phyloP scores from a whole-genome alignment of 2,888 invertebrate species.

The Cerastis leucographa region DNA sequence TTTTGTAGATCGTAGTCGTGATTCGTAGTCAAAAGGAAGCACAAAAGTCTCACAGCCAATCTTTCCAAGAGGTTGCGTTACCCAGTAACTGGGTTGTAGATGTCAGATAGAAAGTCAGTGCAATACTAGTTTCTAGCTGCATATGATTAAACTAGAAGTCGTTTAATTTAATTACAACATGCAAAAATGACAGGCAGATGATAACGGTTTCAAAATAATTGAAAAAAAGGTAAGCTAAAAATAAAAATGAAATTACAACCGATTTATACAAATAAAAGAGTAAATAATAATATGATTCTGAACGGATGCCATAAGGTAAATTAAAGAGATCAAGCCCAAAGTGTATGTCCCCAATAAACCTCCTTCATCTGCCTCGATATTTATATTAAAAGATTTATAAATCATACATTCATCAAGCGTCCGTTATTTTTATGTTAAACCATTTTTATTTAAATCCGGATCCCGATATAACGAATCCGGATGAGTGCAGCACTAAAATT shows the following conservation, averaged over 20 bases:
- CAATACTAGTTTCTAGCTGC: neutral
- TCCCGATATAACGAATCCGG: neutral
- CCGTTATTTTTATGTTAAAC: neutral
- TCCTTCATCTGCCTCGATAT: constrained; percentile 8
- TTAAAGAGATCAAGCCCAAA: constrained; percentile 7
- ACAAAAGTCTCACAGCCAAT: neutral
- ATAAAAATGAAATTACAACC: neutral
- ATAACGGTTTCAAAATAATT: neutral
- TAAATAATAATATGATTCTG: constrained; percentile 6
- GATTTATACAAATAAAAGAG: neutral
- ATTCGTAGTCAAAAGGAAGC: neutral
- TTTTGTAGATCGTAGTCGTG: neutral
- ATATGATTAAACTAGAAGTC: neutral
- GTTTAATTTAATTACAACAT: neutral
- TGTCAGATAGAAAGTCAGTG: neutral
- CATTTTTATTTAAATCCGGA: neutral
- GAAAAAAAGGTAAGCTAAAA: neutral
- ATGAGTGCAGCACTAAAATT: constrained; percentile 26
- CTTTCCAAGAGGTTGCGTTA: neutral
- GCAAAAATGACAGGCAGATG: neutral
- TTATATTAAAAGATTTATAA: constrained; percentile 37
- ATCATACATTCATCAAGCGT: constrained; percentile 9
- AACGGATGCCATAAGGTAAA: neutral
- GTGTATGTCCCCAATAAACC: constrained; percentile 9
- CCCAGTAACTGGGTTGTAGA: neutral